Conservation (phyloP, 2,888 invertebrate species). For the Leptinotarsa tumamoca region DNA sequence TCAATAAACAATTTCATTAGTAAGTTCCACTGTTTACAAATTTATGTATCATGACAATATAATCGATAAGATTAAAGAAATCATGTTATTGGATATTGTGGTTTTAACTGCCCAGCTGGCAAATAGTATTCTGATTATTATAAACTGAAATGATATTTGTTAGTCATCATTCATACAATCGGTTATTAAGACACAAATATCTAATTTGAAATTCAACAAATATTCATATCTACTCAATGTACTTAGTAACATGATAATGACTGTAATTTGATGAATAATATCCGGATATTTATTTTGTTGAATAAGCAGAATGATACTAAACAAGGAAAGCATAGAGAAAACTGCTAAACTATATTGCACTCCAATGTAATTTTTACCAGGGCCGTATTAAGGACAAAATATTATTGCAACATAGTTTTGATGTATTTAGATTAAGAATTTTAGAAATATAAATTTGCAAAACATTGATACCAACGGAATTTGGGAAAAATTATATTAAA, state of each 20-base stretch:
- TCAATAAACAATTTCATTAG: too few species aligned
- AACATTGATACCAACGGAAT: too few species aligned
- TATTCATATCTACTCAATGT: background rate
- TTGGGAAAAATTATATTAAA: too few species aligned
- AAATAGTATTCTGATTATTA: slow-evolving; percentile 6
- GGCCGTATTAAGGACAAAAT: too few species aligned
- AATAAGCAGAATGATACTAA: background rate
- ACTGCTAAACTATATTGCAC: too few species aligned
- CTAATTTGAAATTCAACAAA: background rate
- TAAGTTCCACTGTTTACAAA: background rate
- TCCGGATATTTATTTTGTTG: background rate
- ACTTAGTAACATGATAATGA: too few species aligned
- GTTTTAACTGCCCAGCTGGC: slow-evolving; percentile 16
- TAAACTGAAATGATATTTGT: background rate
- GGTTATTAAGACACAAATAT: background rate
- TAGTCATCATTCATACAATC: slow-evolving; percentile 4
- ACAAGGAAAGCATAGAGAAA: too few species aligned
- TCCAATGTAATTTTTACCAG: too few species aligned
- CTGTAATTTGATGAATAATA: too few species aligned
- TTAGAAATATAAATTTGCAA: too few species aligned
- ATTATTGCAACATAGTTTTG: too few species aligned
- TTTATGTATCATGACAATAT: background rate
- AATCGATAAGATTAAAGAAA: slow-evolving; percentile 11
- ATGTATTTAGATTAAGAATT: too few species aligned
- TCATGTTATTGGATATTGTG: slow-evolving; percentile 23